Base-by-base conservation (phyloP, 2,797 vertebrate species). In the Crocodylus rhombifer region DNA sequence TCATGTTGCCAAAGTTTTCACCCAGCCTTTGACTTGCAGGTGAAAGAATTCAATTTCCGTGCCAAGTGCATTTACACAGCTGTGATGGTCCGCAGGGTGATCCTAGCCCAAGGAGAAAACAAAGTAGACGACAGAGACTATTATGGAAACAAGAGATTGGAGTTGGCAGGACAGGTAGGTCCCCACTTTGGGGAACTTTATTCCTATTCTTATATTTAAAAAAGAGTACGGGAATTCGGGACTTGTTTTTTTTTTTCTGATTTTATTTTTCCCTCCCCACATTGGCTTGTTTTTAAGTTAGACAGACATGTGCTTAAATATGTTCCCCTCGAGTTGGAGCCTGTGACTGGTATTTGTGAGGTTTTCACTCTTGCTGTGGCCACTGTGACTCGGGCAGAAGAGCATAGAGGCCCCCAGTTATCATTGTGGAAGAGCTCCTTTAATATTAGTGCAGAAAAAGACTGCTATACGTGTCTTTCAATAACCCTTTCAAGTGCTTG, bases 51-150 rank as follows among this genome's bases (percentile, higher is more conserved):
- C 97, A 99, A 99, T 97, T 99, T 99, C 94, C 98, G 99, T 95
- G 98, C 99, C 2, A 99, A 99, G 95, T 99, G 99, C 89, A 99
- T 99, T 95, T 99, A 99, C 97, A 98, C 99, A 36, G 99, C 99
- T 6, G 99, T 99, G 93, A 99, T 99, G 99, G 99, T 99, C 26
- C 98, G 99, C 84, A 98, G 99, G 90, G 99, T 99, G 51, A 99
- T 99, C 96, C 97, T 99, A 95, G 99, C 99, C 93, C 99, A 99
- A 96, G 99, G 99, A 61, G 98, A 98, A 90, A 99, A 99, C 96
- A 99, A 99, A 97, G 99, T 99, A 75, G 99, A 99, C 4, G 99
- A 99, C 98, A 98, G 99, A 94, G 99, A 99, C 97, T 99, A 99
- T 96, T 99, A 99, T 58, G 99, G 99, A 82, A 99, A 99, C 98